Evolutionary conservation across 2,797 vertebrate species (phyloP), one percentile per base, ranked within the genome.

Genomic region (Orientallactaga sibirica): DNA sequence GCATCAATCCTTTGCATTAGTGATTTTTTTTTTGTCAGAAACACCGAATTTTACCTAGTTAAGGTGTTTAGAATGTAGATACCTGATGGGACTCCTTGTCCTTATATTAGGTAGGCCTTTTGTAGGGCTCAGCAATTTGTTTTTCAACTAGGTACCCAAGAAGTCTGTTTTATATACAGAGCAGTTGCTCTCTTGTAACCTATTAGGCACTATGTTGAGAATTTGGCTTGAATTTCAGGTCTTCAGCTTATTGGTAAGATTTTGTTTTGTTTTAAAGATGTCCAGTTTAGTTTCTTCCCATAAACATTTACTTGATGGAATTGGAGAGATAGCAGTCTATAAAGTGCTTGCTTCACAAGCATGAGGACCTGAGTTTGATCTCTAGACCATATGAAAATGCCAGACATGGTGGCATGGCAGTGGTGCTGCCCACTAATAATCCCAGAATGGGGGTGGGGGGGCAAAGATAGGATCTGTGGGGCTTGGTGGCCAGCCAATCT

Each of bases 221-320:
- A 66, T 95, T 93, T 91, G 77, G 37, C 94, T 89, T 89, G 41
- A 76, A 83, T 86, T 93, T 5, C 19, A 90, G 76, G 43, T 87
- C 55, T 93, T 93, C 22, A 10, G 33, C 85, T 76, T 92, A 79
- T 77, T 93, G 58, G 3, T 86, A 91, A 67, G 27, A 41, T 71
- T 91, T 93, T 91, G 12, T 80, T 87, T 76, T 33, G 43, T 84
- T 55, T 84, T 55, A 55, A 75, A 62, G 74, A 7, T 61, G 95
- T 70, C 18, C 64, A 5, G 19, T 86, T 92, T 94, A 86, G 87
- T 93, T 91, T 91, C 9, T 20, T 94, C 19, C 74, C 90, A 43
- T 87, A 84, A 89, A 77, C 73, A 94, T 74, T 6, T 92, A 43
- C 27, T 88, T 93, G 73, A 66, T 77, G 75, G 84, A 82, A 73